Conservation (phyloP, 2,888 invertebrate species). For the Campoletis raptor region DNA sequence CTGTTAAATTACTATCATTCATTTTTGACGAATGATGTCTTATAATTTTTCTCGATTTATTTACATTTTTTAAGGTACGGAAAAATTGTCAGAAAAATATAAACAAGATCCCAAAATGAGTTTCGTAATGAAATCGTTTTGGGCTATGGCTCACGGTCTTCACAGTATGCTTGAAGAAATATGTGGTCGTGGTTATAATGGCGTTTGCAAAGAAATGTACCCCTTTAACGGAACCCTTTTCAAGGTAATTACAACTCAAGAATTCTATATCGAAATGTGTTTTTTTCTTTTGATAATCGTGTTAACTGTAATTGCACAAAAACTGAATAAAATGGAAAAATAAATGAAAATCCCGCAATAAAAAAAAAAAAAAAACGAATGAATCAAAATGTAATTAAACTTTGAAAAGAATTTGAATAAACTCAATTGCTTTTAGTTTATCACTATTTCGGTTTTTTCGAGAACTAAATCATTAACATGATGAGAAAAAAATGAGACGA, state of each 20-base stretch:
- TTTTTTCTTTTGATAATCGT: neutral
- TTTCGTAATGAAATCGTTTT: slow-evolving; percentile 92
- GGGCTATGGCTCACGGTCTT: slow-evolving; percentile 91
- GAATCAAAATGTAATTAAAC: neutral
- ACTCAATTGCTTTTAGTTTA: neutral
- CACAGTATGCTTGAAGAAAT: slow-evolving; percentile 89
- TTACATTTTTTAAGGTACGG: slow-evolving; percentile 85
- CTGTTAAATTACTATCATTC: too few relatives aligned
- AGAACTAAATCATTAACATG: neutral
- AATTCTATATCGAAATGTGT: neutral
- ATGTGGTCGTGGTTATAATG: slow-evolving; percentile 86
- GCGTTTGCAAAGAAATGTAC: slow-evolving; percentile 88
- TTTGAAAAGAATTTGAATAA: neutral
- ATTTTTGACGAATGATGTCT: neutral
- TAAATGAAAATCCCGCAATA: neutral
- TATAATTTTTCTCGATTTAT: neutral
- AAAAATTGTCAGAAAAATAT: slow-evolving; percentile 86
- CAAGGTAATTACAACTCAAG: slow-evolving; percentile 83
- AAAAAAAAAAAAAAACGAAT: neutral
- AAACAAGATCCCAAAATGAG: slow-evolving; percentile 92
- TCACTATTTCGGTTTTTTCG: neutral
- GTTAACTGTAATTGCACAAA: neutral
- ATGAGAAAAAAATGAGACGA: neutral
- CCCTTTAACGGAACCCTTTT: slow-evolving; percentile 91
- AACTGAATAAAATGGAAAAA: neutral